Evolutionary conservation across 2,113 vertebrate genomes (phyloP).

Genomic region (Bubo bubo): DNA sequence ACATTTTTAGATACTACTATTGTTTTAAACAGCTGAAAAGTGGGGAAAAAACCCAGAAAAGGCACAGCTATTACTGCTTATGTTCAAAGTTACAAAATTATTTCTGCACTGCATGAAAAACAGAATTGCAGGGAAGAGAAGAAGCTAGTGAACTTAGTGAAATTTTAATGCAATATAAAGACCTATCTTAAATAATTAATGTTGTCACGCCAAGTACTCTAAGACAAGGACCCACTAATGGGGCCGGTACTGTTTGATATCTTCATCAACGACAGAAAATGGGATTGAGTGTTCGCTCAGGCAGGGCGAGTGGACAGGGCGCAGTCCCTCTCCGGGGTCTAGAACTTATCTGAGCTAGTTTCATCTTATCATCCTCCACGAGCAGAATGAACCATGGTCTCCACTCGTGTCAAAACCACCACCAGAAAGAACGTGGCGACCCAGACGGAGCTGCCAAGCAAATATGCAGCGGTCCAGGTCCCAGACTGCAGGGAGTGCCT

Average conservation of each 20-base stretch:
- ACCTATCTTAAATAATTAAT: neutral
- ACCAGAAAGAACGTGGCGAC: too few relatives aligned
- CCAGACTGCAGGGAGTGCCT: too few relatives aligned
- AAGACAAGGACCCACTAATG: neutral
- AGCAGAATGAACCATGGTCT: too few relatives aligned
- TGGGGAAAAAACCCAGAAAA: neutral
- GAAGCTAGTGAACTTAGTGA: neutral
- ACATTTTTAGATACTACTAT: neutral
- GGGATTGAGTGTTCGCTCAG: fast-evolving
- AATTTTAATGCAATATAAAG: neutral
- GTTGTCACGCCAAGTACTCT: neutral
- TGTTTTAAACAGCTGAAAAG: neutral
- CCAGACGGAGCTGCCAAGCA: too few relatives aligned
- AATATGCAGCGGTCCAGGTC: too few relatives aligned
- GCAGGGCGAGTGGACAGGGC: too few relatives aligned
- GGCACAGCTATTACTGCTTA: neutral
- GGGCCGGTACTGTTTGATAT: neutral
- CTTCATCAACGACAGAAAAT: neutral
- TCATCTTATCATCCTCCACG: too few relatives aligned
- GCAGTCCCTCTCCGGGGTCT: too few relatives aligned
- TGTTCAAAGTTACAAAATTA: neutral
- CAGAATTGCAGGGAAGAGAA: neutral
- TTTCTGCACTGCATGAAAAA: neutral
- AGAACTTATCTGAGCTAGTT: too few relatives aligned
- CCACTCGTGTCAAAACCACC: too few relatives aligned